phyloP scores from a whole-genome alignment of 1,140 invertebrate species.

The Acyrthosiphon pisum region DNA sequence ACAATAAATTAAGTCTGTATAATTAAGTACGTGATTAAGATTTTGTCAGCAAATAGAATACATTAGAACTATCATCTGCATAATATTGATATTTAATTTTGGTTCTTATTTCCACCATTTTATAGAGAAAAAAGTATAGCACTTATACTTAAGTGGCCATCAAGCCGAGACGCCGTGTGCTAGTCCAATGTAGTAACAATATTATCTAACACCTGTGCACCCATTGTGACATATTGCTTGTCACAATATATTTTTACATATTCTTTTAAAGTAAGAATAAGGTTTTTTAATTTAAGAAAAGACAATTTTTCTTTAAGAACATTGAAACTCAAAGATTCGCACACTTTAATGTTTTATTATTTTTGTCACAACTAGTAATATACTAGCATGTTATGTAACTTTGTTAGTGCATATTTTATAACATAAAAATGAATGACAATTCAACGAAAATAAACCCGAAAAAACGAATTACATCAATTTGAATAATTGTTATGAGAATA shows the following conservation, averaged over 20 bases:
- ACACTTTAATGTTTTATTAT: not conserved
- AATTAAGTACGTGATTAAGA: not conserved
- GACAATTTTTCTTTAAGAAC: not conserved
- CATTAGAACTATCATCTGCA: not conserved
- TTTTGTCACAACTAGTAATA: not conserved
- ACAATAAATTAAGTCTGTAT: not conserved
- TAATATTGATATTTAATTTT: not conserved
- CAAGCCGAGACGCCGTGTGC: not conserved
- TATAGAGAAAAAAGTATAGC: not conserved
- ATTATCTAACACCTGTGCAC: conserved; percentile 24
- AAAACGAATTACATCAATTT: not conserved
- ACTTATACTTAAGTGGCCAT: conserved; percentile 1
- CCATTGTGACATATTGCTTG: not conserved
- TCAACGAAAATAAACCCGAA: not conserved
- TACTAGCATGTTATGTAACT: not conserved
- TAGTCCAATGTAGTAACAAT: conserved; percentile 10
- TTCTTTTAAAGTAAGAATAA: not conserved
- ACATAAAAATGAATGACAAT: not conserved
- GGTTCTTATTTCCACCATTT: not conserved
- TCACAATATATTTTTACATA: not conserved
- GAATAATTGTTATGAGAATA: not conserved
- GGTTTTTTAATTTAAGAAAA: not conserved
- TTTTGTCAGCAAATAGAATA: not conserved
- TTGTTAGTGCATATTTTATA: not conserved
- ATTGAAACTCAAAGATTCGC: not conserved